Evolutionary conservation across 2,797 vertebrate genomes (phyloP), one percentile per base, ranked within the genome.

Genomic region (Peromyscus attwateri): DNA sequence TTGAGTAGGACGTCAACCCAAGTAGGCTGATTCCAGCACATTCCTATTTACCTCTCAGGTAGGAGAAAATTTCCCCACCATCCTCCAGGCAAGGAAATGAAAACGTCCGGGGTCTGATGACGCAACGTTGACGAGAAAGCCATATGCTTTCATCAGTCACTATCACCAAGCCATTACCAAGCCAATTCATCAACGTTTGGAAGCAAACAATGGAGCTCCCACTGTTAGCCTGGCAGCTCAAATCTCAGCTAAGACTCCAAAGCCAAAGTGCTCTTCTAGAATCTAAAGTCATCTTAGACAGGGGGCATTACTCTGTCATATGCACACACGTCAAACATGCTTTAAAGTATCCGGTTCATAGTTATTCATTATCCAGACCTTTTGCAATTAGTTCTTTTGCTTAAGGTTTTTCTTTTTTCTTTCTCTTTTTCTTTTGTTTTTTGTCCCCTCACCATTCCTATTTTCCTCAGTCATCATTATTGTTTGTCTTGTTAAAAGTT

Each of bases 151-250:
- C 34, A 91, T 71, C 23, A 75, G 19, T 1, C n/a, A 16, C 49
- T 19, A 62, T 31, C 49, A 62, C 62, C 81, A 97, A 94, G 89
- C 34, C 40, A 60, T 71, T 76, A 79, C 27, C 77, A 88, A 95
- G 43, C 52, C 27, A 46, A 19, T 75, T 21, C 85, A 79, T 75
- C 70, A 40, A 92, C 57, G n/a, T 85, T 89, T 92, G 64, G 25
- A 70, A 83, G 34, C 64, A 71, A 93, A 76, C 52, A 91, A 70
- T 75, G 88, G 70, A 68, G 91, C 27, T 66, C 3, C 60, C 66
- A 87, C 70, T 87, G 77, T 95, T 82, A 96, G 57, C n/a, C 95
- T 88, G 55, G 60, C 49, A 89, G 68, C 52, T 87, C 84, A n/a
- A 92, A 17, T 90, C 40, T 84, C 43, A 52, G 73, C 73, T 62